Evolutionary conservation across 2,113 vertebrate genomes (phyloP).

Genomic region (Eidolon helvum): DNA sequence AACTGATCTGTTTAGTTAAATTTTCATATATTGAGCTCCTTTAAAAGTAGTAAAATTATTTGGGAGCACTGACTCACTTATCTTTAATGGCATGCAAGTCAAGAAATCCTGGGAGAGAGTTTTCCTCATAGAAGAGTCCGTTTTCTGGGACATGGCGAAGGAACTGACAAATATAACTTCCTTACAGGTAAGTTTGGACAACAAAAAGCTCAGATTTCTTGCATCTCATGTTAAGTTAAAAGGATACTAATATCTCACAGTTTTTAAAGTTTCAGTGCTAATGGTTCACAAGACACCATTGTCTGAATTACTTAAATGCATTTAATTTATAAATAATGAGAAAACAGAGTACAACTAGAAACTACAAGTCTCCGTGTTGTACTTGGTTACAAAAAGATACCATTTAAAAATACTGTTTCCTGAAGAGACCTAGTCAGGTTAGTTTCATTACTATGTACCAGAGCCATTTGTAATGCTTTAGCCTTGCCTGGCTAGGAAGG

Average conservation of each 20-base stretch:
- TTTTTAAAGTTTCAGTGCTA: not conserved
- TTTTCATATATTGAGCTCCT: not conserved
- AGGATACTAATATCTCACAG: not conserved
- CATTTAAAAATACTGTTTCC: not conserved
- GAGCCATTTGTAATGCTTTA: not conserved
- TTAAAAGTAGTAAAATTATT: not conserved
- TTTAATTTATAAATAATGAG: not conserved
- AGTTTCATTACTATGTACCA: not conserved
- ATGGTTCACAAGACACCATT: not conserved
- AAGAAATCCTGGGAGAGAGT: not conserved
- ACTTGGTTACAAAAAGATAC: not conserved
- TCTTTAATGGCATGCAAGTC: not conserved
- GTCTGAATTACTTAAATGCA: not conserved
- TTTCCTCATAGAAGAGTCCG: not conserved
- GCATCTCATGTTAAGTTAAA: not conserved
- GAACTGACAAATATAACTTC: not conserved
- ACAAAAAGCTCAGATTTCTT: not conserved
- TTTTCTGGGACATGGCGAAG: not conserved
- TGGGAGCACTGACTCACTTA: not conserved
- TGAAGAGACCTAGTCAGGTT: not conserved
- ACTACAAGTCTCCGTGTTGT: not conserved
- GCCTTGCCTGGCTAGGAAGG: not conserved
- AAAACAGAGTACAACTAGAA: not conserved
- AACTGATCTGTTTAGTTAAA: not conserved
- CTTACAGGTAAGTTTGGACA: not conserved